Evolutionary conservation across 2,797 vertebrate species (phyloP).

Genomic region (Darevskia nairensis): DNA sequence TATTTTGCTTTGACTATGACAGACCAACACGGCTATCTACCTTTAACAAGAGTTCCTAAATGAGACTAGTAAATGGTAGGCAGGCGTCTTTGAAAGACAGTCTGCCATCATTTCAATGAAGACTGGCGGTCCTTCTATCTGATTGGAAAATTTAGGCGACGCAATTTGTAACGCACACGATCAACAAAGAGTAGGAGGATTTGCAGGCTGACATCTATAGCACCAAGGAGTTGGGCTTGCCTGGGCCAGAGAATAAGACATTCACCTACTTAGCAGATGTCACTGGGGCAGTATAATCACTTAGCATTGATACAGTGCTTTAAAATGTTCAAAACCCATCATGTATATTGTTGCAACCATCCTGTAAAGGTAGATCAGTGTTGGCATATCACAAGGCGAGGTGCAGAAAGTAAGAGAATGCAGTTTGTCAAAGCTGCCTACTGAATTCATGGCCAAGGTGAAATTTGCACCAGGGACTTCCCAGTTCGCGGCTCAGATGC

Average conservation of each 20-base stretch:
- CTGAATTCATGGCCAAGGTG: not conserved
- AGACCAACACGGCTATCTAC: too few relatives aligned
- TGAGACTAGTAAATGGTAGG: not conserved
- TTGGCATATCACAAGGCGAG: not conserved
- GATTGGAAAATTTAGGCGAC: not conserved
- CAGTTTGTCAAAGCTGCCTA: not conserved
- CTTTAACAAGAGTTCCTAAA: not conserved
- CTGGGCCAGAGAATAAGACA: not conserved
- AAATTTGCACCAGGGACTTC: not conserved
- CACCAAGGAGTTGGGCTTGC: not conserved
- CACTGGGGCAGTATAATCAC: too few relatives aligned
- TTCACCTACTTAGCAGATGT: too few relatives aligned
- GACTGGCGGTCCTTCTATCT: too few relatives aligned
- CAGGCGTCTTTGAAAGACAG: not conserved
- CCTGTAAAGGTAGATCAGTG: too few relatives aligned
- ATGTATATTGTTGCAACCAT: too few relatives aligned
- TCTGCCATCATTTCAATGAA: not conserved
- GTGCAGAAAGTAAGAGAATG: not conserved
- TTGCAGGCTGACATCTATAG: not conserved
- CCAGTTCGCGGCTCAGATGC: not conserved
- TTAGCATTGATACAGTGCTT: too few relatives aligned
- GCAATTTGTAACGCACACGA: too few relatives aligned
- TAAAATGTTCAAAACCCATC: too few relatives aligned
- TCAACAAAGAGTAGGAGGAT: not conserved
- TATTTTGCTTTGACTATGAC: too few relatives aligned